Base-by-base conservation (phyloP, 92 coral and sea anemone genomes). In the Parazoanthus atlanticus region DNA sequence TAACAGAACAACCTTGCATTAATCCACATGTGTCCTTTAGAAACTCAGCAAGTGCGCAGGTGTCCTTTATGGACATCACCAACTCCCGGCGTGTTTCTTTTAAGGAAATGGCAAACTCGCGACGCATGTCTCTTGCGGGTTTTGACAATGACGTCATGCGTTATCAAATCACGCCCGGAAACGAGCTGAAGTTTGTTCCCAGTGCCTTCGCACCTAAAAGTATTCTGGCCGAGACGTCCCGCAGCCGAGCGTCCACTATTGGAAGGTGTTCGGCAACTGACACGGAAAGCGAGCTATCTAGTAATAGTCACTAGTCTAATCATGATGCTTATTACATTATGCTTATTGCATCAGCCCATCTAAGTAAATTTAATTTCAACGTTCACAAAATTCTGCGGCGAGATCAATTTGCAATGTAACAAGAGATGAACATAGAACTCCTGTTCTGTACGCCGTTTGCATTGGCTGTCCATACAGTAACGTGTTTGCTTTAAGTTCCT, bases 151-250 rank as follows among this genome's bases (percentile, higher is more conserved):
- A 78, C 0, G 21, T n/a, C 0, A 38, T 43, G 34, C 61, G 61
- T 23, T 78, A 43, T 78, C 81, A 78, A 43, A 78, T 12, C 30
- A 43, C 36, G 17, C 81, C 41, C 10, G 1, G 81, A 43, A 28
- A 47, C 31, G 34, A 34, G 54, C 31, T 78, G 31, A 47, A 43
- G 81, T 78, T 78, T 64, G 64, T 78, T 38, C 81, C 81, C 81
- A 78, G 81, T 78, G 81, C 81, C 54, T 78, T 78, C 61, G 81
- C 58, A 16, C 81, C 81, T 43, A 28, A 26, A 15, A 78, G 64
- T 26, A 41, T 78, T 36, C 33, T 78, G 1, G 81, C 81, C 28
- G 61, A 78, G 61, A 25, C 81, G 9, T 78, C 64, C 34, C 81
- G 81, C 32, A 47, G 33, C 34, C 33, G 21, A 19, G 32, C 3